Base-by-base conservation (phyloP, 2,797 vertebrate species). In the Ceryle rudis region DNA sequence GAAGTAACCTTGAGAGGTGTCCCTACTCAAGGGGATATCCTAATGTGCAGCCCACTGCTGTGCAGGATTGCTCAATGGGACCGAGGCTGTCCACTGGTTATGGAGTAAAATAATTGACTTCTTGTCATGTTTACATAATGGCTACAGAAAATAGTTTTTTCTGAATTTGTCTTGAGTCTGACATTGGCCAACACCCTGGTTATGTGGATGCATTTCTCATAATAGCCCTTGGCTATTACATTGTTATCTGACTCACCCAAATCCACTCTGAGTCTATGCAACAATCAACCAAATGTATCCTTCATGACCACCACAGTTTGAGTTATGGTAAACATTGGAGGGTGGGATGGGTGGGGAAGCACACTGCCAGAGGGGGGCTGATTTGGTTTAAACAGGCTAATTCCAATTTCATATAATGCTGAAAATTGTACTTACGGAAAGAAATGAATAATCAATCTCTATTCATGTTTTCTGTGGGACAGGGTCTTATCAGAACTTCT, bases 331-430 rank as follows among this genome's bases (percentile, higher is more conserved):
- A 35, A 58, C 15, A 8, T 16, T 58, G 12, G n/a, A 12, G 19
- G 19, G 19, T 7, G 11, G 20, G n/a, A 13, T 41, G 21, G 14
- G 33, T n/a, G 44, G 44, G 20, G 44, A 21, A 46, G 21, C 20
- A 58, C 13, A 35, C 14, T 14, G 9, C 57, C 22, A 25, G 14
- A 4, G 26, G 5, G 0, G 7, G 1, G 6, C 3, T 42, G 6
- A n/a, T 81, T 90, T 61, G 19, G 4, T 86, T 89, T 35, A 12
- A 70, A 83, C 9, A 66, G 29, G 15, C 3, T 46, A n/a, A 58
- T 42, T 73, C 47, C 16, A 47, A 42, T 81, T 81, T 41, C 9
- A 60, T 29, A 23, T 23, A 74, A 62, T 42, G 8, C 12, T 79
- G 11, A 81, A 80, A 91, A 75, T 71, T 49, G 19, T 58, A 11